A percentile compares a stretch with the other conserved stretches of the same genome.
Conservation (phyloP, 2,797 vertebrate genomes). For the Salmo trutta region DNA sequence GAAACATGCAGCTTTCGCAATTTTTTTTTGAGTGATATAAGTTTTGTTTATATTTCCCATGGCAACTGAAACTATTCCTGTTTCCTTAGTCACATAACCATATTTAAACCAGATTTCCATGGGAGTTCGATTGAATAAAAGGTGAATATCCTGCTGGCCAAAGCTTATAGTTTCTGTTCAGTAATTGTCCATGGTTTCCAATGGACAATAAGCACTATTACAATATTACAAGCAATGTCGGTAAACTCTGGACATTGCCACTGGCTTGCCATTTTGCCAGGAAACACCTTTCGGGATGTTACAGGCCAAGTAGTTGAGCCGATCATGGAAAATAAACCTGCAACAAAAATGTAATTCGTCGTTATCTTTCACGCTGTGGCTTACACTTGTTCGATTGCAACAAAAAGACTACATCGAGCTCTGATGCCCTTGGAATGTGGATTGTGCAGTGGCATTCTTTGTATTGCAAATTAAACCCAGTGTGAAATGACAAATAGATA, state of each 20-base stretch:
- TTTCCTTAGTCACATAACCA: conserved; percentile 54
- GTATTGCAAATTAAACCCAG: too few relatives aligned
- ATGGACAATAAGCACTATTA: not conserved
- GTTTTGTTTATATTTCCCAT: conserved; percentile 31
- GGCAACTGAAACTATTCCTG: conserved; percentile 22
- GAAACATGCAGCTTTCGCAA: fast-evolving
- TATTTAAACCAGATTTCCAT: conserved; percentile 19
- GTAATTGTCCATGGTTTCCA: not conserved
- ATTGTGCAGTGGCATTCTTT: too few relatives aligned
- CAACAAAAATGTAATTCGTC: too few relatives aligned
- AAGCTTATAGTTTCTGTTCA: too few relatives aligned
- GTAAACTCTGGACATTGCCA: conserved; percentile 47
- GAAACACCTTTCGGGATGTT: conserved; percentile 79
- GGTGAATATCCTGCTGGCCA: not conserved
- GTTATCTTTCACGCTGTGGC: too few relatives aligned
- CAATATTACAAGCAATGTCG: conserved; percentile 68
- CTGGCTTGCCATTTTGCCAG: conserved; percentile 85
- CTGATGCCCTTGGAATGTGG: too few relatives aligned
- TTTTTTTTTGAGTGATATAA: not conserved
- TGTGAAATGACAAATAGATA: too few relatives aligned
- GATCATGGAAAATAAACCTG: too few relatives aligned
- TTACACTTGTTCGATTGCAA: too few relatives aligned
- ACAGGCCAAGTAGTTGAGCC: conserved; percentile 55
- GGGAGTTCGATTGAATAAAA: not conserved
- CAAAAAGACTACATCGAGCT: too few relatives aligned